A percentile compares a stretch with the other conserved stretches of the same genome.
phyloP scores from a whole-genome alignment of 2,113 vertebrate genomes.

The Amblyopsis rosae region DNA sequence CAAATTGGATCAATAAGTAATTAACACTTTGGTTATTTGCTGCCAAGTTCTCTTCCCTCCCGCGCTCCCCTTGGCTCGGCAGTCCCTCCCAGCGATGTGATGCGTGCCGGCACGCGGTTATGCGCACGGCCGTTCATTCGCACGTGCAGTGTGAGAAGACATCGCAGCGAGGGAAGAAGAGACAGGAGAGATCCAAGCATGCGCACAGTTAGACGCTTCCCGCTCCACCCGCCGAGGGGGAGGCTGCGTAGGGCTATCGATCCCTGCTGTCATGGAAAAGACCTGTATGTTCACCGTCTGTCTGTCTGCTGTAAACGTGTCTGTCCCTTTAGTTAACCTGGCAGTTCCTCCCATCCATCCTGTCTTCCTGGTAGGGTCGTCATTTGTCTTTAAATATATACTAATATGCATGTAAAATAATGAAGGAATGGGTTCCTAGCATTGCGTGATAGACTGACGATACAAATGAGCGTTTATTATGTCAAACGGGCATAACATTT shows the following conservation, averaged over 20 bases:
- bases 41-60: conserved; percentile 53
- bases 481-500: too few species aligned
- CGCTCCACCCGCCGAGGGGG: conserved; percentile 19
- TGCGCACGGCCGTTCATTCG: neutral
- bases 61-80: neutral
- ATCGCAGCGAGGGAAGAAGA: neutral
- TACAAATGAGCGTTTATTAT: too few species aligned
- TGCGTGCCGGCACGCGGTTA: neutral
- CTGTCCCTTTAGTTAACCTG: too few species aligned
- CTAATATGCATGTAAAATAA: too few species aligned
- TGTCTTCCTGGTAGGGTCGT: neutral
- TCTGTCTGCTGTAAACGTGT: neutral
- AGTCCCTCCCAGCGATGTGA: neutral
- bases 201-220: conserved; percentile 38
- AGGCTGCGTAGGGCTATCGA: conserved; percentile 20
- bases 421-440: too few species aligned
- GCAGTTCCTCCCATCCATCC: neutral
- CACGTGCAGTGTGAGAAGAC: neutral
- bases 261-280: conserved; percentile 37
- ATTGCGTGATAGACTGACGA: too few species aligned
- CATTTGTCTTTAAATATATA: too few species aligned
- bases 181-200: conserved; percentile 12
- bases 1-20: conserved; percentile 82
- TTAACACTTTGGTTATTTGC: conserved; percentile 74
- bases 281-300: conserved; percentile 31